Percentiles rank a stretch among this genome's conserved stretches.
Evolutionary conservation across 2,797 vertebrate species (phyloP).

Genomic region (Helarctos malayanus): DNA sequence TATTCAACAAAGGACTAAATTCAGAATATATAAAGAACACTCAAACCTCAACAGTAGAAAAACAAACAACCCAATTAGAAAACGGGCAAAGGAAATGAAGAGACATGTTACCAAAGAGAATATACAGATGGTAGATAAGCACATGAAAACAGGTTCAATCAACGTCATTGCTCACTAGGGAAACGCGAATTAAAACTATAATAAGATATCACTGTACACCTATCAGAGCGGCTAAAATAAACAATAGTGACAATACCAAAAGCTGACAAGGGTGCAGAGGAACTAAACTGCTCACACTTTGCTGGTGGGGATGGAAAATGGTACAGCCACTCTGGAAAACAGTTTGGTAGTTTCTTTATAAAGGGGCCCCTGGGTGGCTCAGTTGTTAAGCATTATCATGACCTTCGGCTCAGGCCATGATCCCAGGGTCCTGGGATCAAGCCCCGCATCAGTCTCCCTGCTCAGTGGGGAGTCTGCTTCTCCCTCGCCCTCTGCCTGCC

Average conservation of each 20-base stretch:
- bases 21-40: neutral
- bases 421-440: too few relatives aligned
- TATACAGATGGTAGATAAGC: too few relatives aligned
- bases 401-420: too few relatives aligned
- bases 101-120: conserved; percentile 28
- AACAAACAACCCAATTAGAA: conserved; percentile 47
- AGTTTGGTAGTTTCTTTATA: neutral
- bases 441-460: too few relatives aligned
- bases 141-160: neutral
- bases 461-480: too few relatives aligned
- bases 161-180: neutral
- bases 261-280: neutral
- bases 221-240: conserved; percentile 26
- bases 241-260: neutral
- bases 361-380: neutral
- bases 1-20: conserved; percentile 9
- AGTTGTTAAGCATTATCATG: too few relatives aligned
- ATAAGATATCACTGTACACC: neutral
- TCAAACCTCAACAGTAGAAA: conserved; percentile 41
- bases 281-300: neutral
- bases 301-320: neutral
- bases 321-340: neutral
- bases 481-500: too few relatives aligned
- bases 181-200: conserved; percentile 3
- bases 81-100: conserved; percentile 37